These are phyloP conservation scores for Bos taurus DNA, from an alignment of 2,113 vertebrate genomes.

Conservation along the genomic window DNA sequence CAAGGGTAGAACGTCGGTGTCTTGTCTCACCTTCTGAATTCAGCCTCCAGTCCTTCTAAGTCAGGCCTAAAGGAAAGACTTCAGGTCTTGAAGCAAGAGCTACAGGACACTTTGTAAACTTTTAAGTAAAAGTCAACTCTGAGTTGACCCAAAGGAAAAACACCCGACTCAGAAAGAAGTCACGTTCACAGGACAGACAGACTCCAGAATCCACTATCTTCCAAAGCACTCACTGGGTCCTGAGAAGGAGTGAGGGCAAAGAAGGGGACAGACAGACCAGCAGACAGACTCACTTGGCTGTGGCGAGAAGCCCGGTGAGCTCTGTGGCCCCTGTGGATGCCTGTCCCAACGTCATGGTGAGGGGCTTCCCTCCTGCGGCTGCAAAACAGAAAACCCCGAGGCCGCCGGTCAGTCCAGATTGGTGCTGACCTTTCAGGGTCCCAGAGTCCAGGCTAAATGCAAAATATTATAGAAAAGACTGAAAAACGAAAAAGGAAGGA, in stretches of 20 bases:
- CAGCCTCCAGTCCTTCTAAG: background rate
- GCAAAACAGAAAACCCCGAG: conserved; percentile 31
- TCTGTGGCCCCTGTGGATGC: conserved; percentile 87
- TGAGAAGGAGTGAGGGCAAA: background rate
- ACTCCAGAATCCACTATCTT: background rate
- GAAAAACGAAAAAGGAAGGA: background rate
- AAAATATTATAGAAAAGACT: background rate
- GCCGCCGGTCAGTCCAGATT: background rate
- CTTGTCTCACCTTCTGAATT: background rate
- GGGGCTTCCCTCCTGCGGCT: conserved; percentile 84
- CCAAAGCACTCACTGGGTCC: background rate
- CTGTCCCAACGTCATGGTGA: conserved; percentile 85
- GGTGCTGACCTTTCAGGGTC: background rate
- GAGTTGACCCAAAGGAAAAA: background rate
- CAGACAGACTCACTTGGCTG: conserved; percentile 85
- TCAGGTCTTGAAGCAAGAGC: background rate
- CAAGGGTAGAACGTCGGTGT: background rate
- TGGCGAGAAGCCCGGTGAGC: conserved; percentile 87
- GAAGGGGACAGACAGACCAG: background rate
- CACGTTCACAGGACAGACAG: background rate
- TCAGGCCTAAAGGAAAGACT: background rate
- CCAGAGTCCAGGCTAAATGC: background rate
- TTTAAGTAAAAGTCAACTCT: background rate
- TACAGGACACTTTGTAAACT: background rate
- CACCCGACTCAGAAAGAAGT: background rate